Conservation (phyloP, 2,113 vertebrate species). For the Xiphorhynchus elegans region DNA sequence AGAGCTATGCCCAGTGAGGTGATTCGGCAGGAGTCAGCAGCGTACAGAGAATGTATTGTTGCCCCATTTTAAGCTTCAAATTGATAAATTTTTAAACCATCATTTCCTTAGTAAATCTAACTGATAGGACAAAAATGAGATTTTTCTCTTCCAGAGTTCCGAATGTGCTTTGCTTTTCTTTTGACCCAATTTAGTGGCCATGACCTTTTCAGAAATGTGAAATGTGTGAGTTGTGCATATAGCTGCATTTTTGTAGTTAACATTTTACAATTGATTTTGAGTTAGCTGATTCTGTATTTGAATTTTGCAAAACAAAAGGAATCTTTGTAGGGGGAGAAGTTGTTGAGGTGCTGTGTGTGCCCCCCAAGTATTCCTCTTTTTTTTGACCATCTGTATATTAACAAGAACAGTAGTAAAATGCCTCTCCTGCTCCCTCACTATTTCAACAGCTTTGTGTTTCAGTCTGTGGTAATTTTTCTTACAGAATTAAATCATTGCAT, state of each 20-base stretch:
- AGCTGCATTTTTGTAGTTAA: background rate
- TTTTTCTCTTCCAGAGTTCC: background rate
- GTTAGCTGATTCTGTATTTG: background rate
- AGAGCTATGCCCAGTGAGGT: rapidly evolving
- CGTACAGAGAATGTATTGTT: background rate
- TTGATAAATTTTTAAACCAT: background rate
- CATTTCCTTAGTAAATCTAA: background rate
- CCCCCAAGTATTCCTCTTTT: background rate
- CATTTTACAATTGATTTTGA: background rate
- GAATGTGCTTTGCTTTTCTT: background rate
- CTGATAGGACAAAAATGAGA: background rate
- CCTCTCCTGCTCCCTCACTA: background rate
- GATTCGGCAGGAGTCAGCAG: background rate
- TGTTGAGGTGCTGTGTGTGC: background rate
- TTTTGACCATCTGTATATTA: background rate
- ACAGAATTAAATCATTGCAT: background rate
- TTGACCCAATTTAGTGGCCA: background rate
- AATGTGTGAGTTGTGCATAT: background rate
- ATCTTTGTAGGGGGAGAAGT: background rate
- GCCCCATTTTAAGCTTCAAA: background rate
- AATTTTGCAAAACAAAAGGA: background rate
- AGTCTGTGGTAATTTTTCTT: background rate
- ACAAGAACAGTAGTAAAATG: background rate
- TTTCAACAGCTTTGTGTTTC: background rate
- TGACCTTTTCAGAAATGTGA: background rate